These are phyloP conservation scores for Corythornis vintsioides DNA, from an alignment of 2,113 vertebrate genomes.

Conservation along the genomic window DNA sequence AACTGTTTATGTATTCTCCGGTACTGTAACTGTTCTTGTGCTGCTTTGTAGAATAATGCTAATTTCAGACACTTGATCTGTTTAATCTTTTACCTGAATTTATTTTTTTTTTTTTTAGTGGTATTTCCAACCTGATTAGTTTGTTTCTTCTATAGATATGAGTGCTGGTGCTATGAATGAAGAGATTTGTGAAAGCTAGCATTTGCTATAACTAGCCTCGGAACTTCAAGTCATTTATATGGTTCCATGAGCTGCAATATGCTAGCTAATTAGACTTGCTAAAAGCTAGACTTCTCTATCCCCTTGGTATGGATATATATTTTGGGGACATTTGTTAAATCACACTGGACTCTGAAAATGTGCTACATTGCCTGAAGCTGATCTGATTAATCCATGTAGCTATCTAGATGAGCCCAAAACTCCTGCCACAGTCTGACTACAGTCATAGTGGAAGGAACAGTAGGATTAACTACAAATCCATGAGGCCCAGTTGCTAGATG, in stretches of 20 bases:
- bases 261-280: neutral
- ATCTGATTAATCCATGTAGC: neutral
- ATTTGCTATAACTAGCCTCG: neutral
- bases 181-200: neutral
- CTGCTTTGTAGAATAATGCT: neutral
- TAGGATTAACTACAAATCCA: neutral
- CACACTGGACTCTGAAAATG: neutral
- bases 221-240: neutral
- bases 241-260: neutral
- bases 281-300: neutral
- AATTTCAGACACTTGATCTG: neutral
- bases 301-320: neutral
- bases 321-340: neutral
- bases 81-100: neutral
- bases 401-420: neutral
- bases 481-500: neutral
- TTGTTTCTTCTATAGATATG: neutral
- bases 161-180: neutral
- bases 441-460: neutral
- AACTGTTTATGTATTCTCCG: neutral
- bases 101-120: neutral
- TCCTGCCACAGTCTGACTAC: neutral
- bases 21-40: neutral
- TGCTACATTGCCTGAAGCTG: neutral
- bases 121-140: neutral